phyloP scores from a whole-genome alignment of 2,113 vertebrate genomes.

The Raphicerus campestris region DNA sequence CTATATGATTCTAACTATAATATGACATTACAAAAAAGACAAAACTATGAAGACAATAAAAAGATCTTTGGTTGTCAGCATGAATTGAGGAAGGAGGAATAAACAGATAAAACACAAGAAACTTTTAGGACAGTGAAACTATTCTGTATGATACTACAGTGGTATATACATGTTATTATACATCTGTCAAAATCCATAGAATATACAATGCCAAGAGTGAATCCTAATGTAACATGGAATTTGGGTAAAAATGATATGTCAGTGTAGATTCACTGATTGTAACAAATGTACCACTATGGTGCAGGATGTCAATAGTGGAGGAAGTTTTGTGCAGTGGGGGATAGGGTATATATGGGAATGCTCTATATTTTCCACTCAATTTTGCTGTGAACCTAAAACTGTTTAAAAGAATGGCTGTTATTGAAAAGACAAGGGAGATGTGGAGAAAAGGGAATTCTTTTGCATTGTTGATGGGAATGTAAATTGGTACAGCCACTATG shows the following conservation, averaged over 20 bases:
- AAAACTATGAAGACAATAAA: neutral
- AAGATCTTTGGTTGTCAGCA: neutral
- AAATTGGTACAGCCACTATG: neutral
- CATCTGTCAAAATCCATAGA: neutral
- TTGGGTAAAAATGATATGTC: neutral
- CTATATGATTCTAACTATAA: neutral
- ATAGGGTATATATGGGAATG: neutral
- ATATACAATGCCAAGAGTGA: neutral
- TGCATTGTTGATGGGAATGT: neutral
- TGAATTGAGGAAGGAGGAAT: neutral
- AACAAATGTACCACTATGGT: neutral
- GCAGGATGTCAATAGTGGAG: neutral
- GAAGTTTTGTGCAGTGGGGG: neutral
- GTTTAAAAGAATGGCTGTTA: neutral
- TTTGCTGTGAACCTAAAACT: slow-evolving; percentile 17
- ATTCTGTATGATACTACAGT: neutral
- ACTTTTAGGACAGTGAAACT: neutral
- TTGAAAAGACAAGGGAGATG: neutral
- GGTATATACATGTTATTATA: neutral
- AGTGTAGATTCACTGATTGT: neutral
- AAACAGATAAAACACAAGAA: neutral
- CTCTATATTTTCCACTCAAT: neutral
- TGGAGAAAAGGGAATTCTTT: neutral
- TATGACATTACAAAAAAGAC: neutral
- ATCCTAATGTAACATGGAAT: neutral